Evolutionary conservation across 2,888 invertebrate genomes (phyloP).

Genomic region (Limnephilus auricula): DNA sequence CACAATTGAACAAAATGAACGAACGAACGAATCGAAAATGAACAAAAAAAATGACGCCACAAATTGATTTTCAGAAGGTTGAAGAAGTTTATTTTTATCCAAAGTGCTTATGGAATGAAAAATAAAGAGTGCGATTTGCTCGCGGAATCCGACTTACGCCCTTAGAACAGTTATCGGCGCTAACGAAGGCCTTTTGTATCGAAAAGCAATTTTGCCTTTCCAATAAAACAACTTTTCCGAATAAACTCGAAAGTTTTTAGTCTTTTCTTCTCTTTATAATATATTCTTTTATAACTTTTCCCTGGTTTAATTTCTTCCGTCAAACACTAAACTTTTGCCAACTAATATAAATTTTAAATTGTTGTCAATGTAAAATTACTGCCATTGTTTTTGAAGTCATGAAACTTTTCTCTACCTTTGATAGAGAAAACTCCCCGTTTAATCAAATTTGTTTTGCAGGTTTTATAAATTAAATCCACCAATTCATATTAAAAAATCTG

Average conservation of each 20-base stretch:
- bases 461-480: not conserved
- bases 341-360: constrained; percentile 51
- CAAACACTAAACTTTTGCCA: constrained; percentile 45
- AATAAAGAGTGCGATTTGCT: constrained; percentile 16
- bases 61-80: too few species aligned
- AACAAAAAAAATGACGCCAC: too few species aligned
- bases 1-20: too few species aligned
- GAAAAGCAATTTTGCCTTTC: constrained; percentile 46
- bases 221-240: constrained; percentile 48
- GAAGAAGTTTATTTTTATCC: too few species aligned
- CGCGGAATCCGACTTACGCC: constrained; percentile 10
- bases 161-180: constrained; percentile 33
- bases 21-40: too few species aligned
- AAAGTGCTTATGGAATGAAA: constrained; percentile 26
- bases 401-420: constrained; percentile 26
- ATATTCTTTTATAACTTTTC: constrained; percentile 38
- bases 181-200: constrained; percentile 49
- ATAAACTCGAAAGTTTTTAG: constrained; percentile 43
- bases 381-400: constrained; percentile 45
- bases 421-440: not conserved
- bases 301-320: constrained; percentile 48
- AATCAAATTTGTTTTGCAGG: not conserved
- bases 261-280: constrained; percentile 47
- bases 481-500: not conserved
- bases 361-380: constrained; percentile 49